These are phyloP conservation scores for Lasaia peninsularis DNA, from an alignment of 1,140 invertebrate species.

Conservation along the genomic window DNA sequence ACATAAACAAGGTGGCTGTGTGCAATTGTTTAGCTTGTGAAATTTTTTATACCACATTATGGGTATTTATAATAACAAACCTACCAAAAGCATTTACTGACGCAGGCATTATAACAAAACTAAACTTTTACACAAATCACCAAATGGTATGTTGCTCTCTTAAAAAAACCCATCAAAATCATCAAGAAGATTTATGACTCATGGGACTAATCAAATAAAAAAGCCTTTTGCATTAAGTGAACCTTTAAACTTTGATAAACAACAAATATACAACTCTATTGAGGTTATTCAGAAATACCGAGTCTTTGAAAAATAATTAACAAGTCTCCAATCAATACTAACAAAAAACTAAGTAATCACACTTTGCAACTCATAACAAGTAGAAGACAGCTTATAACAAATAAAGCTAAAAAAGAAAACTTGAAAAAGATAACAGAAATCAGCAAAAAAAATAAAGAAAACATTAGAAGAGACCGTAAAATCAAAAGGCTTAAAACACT, in stretches of 20 bases:
- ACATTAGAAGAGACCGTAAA: conserved; percentile 10
- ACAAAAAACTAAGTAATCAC: not conserved
- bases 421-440: not conserved
- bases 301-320: not conserved
- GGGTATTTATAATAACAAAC: conserved; percentile 12
- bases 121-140: too few relatives aligned
- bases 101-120: too few relatives aligned
- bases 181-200: conserved; percentile 1
- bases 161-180: not conserved
- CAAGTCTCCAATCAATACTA: not conserved
- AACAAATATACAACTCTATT: not conserved
- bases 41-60: too few relatives aligned
- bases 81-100: not conserved
- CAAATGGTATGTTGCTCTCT: too few relatives aligned
- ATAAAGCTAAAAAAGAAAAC: not conserved
- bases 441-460: conserved; percentile 10
- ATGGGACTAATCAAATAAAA: not conserved
- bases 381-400: conserved; percentile 3
- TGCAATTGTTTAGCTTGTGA: too few relatives aligned
- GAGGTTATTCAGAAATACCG: not conserved
- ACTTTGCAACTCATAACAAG: not conserved
- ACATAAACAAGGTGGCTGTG: too few relatives aligned
- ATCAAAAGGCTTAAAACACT: not conserved
- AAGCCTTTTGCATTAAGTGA: too few relatives aligned
- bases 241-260: too few relatives aligned